These are phyloP conservation scores for Suillia variegata DNA, from an alignment of 2,888 invertebrate genomes.

Conservation along the genomic window DNA sequence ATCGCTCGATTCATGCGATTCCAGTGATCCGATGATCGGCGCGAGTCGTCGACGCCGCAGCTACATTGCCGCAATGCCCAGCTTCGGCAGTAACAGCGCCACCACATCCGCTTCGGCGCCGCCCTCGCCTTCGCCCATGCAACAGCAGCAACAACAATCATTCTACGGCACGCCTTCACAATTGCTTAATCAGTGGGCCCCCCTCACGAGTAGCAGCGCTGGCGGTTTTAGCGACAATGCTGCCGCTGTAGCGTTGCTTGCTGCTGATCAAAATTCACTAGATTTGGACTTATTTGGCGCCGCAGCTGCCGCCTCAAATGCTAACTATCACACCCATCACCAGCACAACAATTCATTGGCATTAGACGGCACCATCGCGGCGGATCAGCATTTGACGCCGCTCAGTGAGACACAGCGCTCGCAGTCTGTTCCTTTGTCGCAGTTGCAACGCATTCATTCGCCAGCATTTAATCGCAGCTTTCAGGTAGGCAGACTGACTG, in stretches of 20 bases:
- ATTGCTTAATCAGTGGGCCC: not conserved
- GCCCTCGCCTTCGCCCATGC: conserved; percentile 66
- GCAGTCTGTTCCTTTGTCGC: conserved; percentile 76
- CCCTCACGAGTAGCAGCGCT: conserved; percentile 13
- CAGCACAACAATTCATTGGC: conserved; percentile 11
- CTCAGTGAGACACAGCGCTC: conserved; percentile 64
- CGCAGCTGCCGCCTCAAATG: conserved; percentile 21
- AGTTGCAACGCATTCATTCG: conserved; percentile 48
- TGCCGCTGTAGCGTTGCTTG: conserved; percentile 39
- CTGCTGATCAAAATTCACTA: conserved; percentile 53
- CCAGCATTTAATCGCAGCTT: conserved; percentile 48
- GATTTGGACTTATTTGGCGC: conserved; percentile 52
- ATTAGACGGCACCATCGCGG: conserved; percentile 27
- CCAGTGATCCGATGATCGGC: conserved; percentile 56
- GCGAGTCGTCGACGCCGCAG: conserved; percentile 48
- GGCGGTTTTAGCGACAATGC: conserved; percentile 26
- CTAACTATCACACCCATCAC: conserved; percentile 12
- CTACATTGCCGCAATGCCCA: conserved; percentile 43
- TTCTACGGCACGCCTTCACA: not conserved
- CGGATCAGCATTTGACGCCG: conserved; percentile 29
- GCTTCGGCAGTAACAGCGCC: too few relatives aligned
- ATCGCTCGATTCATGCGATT: conserved; percentile 45
- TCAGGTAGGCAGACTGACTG: conserved; percentile 25
- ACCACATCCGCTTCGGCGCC: conserved; percentile 67
- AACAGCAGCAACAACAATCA: conserved; percentile 40